A percentile compares a stretch with the other conserved stretches of the same genome.
Evolutionary conservation across 2,797 vertebrate genomes (phyloP).

Genomic region (Enteromius unitaeniatus): DNA sequence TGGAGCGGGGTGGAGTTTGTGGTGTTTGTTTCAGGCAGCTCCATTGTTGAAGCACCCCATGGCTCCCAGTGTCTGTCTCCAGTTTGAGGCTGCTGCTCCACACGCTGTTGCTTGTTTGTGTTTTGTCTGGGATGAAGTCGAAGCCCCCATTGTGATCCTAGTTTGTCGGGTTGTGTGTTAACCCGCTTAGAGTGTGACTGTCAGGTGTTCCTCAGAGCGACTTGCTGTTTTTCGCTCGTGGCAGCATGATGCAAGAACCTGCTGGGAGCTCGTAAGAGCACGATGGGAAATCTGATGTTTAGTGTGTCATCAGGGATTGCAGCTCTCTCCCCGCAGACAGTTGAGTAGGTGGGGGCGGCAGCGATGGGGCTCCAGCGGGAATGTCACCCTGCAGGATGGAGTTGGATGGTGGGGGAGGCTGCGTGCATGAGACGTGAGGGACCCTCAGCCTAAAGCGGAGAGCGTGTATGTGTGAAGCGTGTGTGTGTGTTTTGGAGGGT

Average conservation of each 20-base stretch:
- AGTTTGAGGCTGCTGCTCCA: conserved; percentile 81
- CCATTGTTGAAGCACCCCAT: conserved; percentile 92
- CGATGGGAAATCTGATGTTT: conserved; percentile 35
- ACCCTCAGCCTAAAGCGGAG: conserved; percentile 34
- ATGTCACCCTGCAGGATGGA: conserved; percentile 55
- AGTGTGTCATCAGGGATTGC: conserved; percentile 4
- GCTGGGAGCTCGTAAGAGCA: conserved; percentile 43
- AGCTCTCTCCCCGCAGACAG: conserved; percentile 50
- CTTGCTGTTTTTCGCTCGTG: conserved; percentile 36
- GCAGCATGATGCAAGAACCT: conserved; percentile 56
- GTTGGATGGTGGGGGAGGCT: conserved; percentile 46
- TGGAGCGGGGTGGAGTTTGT: conserved; percentile 75
- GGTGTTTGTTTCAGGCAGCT: conserved; percentile 83
- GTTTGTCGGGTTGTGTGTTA: conserved; percentile 18
- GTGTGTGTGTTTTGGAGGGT: conserved; percentile 35
- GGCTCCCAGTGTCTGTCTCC: conserved; percentile 89
- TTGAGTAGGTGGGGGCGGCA: not conserved
- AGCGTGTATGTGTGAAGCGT: conserved; percentile 36
- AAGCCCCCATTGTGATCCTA: conserved; percentile 37
- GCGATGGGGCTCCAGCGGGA: conserved; percentile 43
- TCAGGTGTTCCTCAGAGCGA: conserved; percentile 32
- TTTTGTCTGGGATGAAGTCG: conserved; percentile 29
- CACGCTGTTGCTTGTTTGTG: conserved; percentile 43
- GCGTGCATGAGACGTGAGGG: conserved; percentile 41
- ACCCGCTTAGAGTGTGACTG: conserved; percentile 19